Evolutionary conservation across 2,113 vertebrate genomes (phyloP).

Genomic region (Lontra canadensis): DNA sequence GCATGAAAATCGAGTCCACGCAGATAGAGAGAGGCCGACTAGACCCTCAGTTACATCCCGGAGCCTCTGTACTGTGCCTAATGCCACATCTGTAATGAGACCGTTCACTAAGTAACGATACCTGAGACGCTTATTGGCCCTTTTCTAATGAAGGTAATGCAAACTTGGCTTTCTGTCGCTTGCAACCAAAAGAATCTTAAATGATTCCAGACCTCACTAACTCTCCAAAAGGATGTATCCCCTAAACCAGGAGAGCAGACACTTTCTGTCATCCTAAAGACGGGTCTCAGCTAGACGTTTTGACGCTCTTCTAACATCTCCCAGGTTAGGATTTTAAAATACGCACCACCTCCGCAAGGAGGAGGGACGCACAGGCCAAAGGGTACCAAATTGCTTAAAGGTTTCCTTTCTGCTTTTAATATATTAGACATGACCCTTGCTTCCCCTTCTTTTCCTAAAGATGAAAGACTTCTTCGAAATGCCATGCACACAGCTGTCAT

Average conservation of each 20-base stretch:
- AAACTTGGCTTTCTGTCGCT: constrained; percentile 16
- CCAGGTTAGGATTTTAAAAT: constrained; percentile 32
- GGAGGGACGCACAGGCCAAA: neutral
- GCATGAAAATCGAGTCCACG: neutral
- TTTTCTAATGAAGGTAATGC: neutral
- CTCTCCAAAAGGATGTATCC: neutral
- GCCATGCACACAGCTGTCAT: constrained; percentile 12
- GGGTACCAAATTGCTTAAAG: constrained; percentile 57
- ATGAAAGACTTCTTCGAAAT: constrained; percentile 64
- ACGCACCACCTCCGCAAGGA: neutral
- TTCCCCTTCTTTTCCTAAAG: constrained; percentile 22
- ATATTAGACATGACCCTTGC: constrained; percentile 54
- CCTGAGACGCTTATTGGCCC: neutral
- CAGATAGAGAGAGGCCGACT: neutral
- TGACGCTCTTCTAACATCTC: constrained; percentile 30
- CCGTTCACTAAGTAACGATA: neutral
- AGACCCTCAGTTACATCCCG: accelerated
- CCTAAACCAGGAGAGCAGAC: neutral
- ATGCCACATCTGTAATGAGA: neutral
- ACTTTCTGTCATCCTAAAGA: constrained; percentile 1
- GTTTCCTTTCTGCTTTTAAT: constrained; percentile 60
- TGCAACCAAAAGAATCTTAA: constrained; percentile 24
- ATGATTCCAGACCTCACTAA: neutral
- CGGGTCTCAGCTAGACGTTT: neutral
- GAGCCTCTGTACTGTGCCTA: neutral